Conservation (phyloP, 2,888 invertebrate genomes). For the Anthoptus insignis region DNA sequence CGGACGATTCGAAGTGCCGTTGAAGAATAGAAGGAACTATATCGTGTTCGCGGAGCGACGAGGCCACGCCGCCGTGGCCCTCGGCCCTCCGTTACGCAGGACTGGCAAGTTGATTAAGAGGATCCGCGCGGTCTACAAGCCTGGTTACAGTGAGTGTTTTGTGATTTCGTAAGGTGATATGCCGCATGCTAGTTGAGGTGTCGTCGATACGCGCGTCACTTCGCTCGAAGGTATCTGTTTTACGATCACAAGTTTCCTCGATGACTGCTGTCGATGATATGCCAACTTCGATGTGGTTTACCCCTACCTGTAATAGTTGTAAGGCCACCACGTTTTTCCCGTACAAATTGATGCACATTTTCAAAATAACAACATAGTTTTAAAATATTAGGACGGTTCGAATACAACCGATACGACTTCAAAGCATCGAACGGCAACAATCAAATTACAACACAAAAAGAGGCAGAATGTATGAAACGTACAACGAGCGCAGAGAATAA, state of each 20-base stretch:
- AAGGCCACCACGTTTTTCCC: neutral
- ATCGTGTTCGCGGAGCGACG: slow-evolving; percentile 82
- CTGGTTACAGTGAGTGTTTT: slow-evolving; percentile 83
- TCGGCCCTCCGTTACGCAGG: slow-evolving; percentile 79
- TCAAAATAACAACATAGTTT: slow-evolving; percentile 42
- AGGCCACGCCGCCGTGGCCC: slow-evolving; percentile 78
- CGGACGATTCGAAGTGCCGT: slow-evolving; percentile 81
- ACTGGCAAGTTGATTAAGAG: slow-evolving; percentile 76
- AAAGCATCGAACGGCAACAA: slow-evolving; percentile 28
- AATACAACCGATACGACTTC: slow-evolving; percentile 41
- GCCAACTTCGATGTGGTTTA: slow-evolving; percentile 65
- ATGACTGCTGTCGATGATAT: slow-evolving; percentile 42
- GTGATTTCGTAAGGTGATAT: slow-evolving; percentile 54
- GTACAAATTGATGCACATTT: slow-evolving; percentile 39
- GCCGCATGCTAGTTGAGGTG: slow-evolving; percentile 59
- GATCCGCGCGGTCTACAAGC: slow-evolving; percentile 82
- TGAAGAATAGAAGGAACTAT: slow-evolving; percentile 78
- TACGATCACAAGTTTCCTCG: slow-evolving; percentile 39
- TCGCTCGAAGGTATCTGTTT: slow-evolving; percentile 41
- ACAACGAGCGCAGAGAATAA: slow-evolving; percentile 23
- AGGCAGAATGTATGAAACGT: slow-evolving; percentile 17
- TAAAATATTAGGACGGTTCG: slow-evolving; percentile 39
- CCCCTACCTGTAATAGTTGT: slow-evolving; percentile 35
- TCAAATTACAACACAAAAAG: slow-evolving; percentile 21
- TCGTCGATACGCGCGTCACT: slow-evolving; percentile 43